A percentile compares a stretch with the other conserved stretches of the same genome.
phyloP scores from a whole-genome alignment of 2,113 vertebrate genomes.

The Myotis yumanensis region DNA sequence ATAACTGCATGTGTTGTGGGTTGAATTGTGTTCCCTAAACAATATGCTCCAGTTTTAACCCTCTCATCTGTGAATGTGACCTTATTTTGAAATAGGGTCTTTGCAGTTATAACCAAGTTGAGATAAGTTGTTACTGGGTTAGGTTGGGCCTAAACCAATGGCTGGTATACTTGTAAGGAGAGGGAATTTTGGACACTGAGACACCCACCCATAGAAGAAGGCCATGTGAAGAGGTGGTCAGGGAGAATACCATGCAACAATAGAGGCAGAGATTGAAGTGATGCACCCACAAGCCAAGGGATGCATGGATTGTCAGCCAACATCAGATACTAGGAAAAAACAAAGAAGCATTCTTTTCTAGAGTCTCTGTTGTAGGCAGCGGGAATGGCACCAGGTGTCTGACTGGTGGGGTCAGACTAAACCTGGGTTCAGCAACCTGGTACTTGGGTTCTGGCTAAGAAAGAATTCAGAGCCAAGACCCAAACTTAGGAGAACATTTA shows the following conservation, averaged over 20 bases:
- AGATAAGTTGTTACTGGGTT: not conserved
- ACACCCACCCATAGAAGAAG: not conserved
- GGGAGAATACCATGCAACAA: not conserved
- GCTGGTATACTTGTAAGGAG: not conserved
- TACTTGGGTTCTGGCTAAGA: too few species aligned
- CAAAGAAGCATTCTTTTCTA: not conserved
- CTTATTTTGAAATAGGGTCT: constrained; percentile 23
- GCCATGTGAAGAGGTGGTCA: not conserved
- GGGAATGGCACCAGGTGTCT: too few species aligned
- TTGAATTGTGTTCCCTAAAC: not conserved
- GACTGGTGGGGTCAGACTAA: too few species aligned
- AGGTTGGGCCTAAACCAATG: not conserved
- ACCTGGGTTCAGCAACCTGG: too few species aligned
- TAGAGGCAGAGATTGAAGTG: not conserved
- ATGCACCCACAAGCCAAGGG: not conserved
- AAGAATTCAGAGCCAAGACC: too few species aligned
- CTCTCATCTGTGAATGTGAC: not conserved
- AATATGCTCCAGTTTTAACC: not conserved
- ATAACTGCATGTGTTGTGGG: not conserved
- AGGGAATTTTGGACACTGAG: not conserved
- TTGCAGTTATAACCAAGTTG: not conserved
- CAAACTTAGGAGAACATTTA: too few species aligned
- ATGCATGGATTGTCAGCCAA: not conserved
- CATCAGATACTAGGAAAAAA: not conserved
- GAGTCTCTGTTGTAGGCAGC: too few species aligned